These are phyloP conservation scores for Leguminivora glycinivorella DNA, from an alignment of 1,140 invertebrate genomes.

Conservation along the genomic window DNA sequence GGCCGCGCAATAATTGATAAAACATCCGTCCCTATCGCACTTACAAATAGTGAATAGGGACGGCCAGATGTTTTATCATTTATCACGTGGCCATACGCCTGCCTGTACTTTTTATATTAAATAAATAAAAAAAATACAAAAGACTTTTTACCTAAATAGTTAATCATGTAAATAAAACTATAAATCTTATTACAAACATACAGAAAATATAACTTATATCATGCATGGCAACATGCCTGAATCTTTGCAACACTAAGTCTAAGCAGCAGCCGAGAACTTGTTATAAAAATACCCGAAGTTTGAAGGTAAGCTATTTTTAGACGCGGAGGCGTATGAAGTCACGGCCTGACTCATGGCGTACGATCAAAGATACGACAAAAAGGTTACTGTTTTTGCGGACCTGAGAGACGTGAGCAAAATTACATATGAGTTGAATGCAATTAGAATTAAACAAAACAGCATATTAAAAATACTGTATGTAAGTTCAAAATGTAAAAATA, in stretches of 20 bases:
- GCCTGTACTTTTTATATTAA: too few species aligned
- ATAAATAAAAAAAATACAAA: too few species aligned
- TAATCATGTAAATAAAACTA: too few species aligned
- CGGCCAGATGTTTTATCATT: too few species aligned
- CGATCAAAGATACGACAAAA: conserved; percentile 19
- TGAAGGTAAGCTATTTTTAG: conserved; percentile 27
- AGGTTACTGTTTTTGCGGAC: not conserved
- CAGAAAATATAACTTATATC: too few species aligned
- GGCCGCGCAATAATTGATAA: too few species aligned
- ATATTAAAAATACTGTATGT: not conserved
- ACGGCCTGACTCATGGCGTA: conserved; percentile 19
- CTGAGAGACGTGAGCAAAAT: not conserved
- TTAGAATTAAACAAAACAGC: not conserved
- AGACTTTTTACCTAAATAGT: too few species aligned
- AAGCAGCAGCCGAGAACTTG: conserved; percentile 7
- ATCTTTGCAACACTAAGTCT: not conserved
- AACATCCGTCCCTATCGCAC: too few species aligned
- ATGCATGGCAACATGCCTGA: not conserved
- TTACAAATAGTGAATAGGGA: too few species aligned
- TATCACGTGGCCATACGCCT: too few species aligned
- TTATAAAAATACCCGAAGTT: conserved; percentile 18
- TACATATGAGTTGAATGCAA: not conserved
- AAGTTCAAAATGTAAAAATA: too few species aligned
- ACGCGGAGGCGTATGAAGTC: conserved; percentile 21
- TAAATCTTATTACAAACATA: too few species aligned